phyloP scores from a whole-genome alignment of 1,140 invertebrate species.

The Dinothrombium tinctorium region DNA sequence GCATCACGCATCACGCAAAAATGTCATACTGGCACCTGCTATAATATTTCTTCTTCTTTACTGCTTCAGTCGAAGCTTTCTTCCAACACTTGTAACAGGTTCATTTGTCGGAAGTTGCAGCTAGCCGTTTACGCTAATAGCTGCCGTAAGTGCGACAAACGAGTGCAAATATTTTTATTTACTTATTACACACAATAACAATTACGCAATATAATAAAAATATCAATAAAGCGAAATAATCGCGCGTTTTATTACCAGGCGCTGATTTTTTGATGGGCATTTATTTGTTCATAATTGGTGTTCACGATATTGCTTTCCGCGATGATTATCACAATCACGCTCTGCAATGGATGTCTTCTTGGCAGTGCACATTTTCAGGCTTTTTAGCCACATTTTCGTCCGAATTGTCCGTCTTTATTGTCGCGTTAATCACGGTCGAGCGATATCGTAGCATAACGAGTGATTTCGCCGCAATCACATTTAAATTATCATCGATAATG shows the following conservation, averaged over 20 bases:
- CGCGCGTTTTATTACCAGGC: constrained; percentile 20
- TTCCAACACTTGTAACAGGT: too few relatives aligned
- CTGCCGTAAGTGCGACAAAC: too few relatives aligned
- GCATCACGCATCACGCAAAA: too few relatives aligned
- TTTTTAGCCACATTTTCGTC: constrained; percentile 39
- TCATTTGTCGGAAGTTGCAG: too few relatives aligned
- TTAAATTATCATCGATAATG: not conserved
- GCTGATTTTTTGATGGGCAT: constrained; percentile 54
- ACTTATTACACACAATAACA: not conserved
- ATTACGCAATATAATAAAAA: not conserved
- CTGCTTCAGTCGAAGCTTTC: too few relatives aligned
- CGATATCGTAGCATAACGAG: constrained; percentile 23
- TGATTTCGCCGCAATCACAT: constrained; percentile 12
- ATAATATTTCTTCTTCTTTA: too few relatives aligned
- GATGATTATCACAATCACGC: constrained; percentile 35
- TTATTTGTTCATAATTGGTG: constrained; percentile 43
- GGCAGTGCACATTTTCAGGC: constrained; percentile 35
- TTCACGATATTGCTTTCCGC: constrained; percentile 36
- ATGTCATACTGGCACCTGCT: too few relatives aligned
- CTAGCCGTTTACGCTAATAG: too few relatives aligned
- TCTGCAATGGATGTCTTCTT: constrained; percentile 39
- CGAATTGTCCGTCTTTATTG: constrained; percentile 43
- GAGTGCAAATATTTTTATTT: not conserved
- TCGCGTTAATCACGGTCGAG: constrained; percentile 49
- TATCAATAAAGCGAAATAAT: not conserved